Conservation (phyloP, 92 coral and sea anemone genomes). For the Muricea muricata region DNA sequence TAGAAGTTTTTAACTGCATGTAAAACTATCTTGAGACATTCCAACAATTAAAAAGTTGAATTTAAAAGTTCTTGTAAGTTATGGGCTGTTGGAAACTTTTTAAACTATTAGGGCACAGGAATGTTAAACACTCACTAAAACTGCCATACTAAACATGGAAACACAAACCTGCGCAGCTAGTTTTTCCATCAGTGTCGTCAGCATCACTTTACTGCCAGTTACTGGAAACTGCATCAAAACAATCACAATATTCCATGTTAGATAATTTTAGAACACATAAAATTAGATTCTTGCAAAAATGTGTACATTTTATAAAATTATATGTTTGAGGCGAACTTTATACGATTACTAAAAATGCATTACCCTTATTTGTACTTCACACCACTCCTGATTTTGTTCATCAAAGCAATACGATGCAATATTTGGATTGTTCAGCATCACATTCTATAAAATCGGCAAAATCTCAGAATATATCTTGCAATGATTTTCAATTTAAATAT, state of each 20-base stretch:
- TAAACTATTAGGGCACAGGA: too few species aligned
- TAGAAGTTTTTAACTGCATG: too few species aligned
- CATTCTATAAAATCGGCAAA: conserved; percentile 63
- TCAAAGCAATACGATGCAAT: conserved; percentile 80
- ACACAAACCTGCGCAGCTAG: conserved; percentile 81
- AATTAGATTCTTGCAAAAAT: too few species aligned
- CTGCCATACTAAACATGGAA: too few species aligned
- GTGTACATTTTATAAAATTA: not conserved
- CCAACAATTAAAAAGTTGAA: too few species aligned
- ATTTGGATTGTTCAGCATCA: conserved; percentile 65
- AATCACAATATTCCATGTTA: not conserved
- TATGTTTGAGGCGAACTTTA: too few species aligned
- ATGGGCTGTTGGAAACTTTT: too few species aligned
- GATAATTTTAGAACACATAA: too few species aligned
- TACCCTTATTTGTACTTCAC: conserved; percentile 86
- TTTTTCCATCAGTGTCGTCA: conserved; percentile 77
- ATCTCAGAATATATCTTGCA: too few species aligned
- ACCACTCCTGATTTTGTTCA: conserved; percentile 80
- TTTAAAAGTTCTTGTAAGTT: too few species aligned
- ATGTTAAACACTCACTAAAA: too few species aligned
- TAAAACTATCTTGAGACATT: too few species aligned
- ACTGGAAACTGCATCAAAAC: conserved; percentile 80
- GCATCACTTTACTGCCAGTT: conserved; percentile 76
- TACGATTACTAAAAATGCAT: not conserved
- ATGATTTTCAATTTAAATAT: not conserved